A percentile compares a stretch with the other conserved stretches of the same genome.
These are phyloP conservation scores for Drosophila subobscura DNA, from an alignment of 1,140 invertebrate genomes.

Conservation along the genomic window DNA sequence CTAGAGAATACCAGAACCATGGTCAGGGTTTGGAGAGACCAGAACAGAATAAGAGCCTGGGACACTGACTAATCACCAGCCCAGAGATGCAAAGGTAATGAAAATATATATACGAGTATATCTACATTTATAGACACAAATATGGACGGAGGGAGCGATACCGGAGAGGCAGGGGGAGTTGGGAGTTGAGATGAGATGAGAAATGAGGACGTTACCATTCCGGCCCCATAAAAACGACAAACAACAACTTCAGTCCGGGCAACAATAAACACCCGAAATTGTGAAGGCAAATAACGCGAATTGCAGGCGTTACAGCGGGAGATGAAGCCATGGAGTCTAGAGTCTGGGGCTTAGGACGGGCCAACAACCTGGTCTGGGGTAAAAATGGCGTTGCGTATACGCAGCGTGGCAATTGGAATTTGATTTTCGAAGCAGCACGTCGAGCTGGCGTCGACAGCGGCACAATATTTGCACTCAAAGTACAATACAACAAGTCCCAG, in stretches of 20 bases:
- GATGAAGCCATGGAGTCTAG: conserved; percentile 5
- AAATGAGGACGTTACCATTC: conserved; percentile 42
- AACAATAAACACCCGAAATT: conserved; percentile 69
- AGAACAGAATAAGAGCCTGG: background rate
- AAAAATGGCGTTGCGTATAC: conserved; percentile 70
- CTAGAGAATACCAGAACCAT: too few species aligned
- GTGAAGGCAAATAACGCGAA: conserved; percentile 71
- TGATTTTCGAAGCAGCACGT: conserved; percentile 67
- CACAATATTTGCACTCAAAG: conserved; percentile 71
- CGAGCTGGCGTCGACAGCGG: conserved; percentile 49
- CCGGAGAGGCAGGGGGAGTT: background rate
- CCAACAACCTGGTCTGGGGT: conserved; percentile 30
- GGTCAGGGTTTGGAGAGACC: too few species aligned
- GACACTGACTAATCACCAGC: conserved; percentile 67
- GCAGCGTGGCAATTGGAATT: conserved; percentile 75
- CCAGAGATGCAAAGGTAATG: conserved; percentile 46
- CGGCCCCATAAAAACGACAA: conserved; percentile 60
- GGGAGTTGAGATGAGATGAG: background rate
- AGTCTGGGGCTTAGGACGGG: conserved; percentile 9
- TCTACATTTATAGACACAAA: conserved; percentile 20
- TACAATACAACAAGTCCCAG: conserved; percentile 65
- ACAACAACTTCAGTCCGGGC: conserved; percentile 49
- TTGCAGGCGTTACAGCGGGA: conserved; percentile 34
- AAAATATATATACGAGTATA: conserved; percentile 50
- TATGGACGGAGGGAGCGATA: too few species aligned